Base-by-base conservation (phyloP, 1,140 invertebrate genomes). In the Formica exsecta region DNA sequence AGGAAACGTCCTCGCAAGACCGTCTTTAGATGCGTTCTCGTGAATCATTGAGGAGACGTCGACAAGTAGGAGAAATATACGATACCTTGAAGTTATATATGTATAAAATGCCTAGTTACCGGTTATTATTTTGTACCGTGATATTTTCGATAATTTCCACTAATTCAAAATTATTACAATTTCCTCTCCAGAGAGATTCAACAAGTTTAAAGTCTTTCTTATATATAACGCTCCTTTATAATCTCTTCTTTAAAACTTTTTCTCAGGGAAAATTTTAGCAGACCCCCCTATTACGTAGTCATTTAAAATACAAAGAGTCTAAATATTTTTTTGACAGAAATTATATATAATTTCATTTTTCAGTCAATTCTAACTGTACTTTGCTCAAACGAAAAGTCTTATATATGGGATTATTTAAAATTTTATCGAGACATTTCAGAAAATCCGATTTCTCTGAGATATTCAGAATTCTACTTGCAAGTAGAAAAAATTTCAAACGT, bases 311-410 rank as follows among this genome's bases (percentile, higher is more conserved):
- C 13, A 38, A 22, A 80, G 70, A 36, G 8, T 71, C 16, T 41
- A 25, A 71, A 71, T 44, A 54, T 13, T 36, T 29, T 59, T 74
- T 74, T 59, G 59, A 74, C 32, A 75, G 22, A 61, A 25, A 61
- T 61, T 25, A 22, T 38, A 59, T 25, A 59, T 25, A 41, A 19
- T 65, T 41, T 77, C 25, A 16, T 76, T 77, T 77, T 29, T 36
- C 61, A 36, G 61, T 65, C 75, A 65, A 65, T 77, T 77, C 75
- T 77, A 77, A 77, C 25, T 65, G 75, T 29, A 48, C 65, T 68
- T 80, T 80, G 76, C 76, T 80, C 76, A 80, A 80, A 54, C 9
- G 16, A 9, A 36, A 77, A 64, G 29, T 38, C 32, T 54, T 54
- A 25, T 44, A 22, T 74, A 77, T 51, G 19, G 29, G 29, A 19